Conservation (phyloP, 2,113 vertebrate genomes). For the Phocoena phocoena region DNA sequence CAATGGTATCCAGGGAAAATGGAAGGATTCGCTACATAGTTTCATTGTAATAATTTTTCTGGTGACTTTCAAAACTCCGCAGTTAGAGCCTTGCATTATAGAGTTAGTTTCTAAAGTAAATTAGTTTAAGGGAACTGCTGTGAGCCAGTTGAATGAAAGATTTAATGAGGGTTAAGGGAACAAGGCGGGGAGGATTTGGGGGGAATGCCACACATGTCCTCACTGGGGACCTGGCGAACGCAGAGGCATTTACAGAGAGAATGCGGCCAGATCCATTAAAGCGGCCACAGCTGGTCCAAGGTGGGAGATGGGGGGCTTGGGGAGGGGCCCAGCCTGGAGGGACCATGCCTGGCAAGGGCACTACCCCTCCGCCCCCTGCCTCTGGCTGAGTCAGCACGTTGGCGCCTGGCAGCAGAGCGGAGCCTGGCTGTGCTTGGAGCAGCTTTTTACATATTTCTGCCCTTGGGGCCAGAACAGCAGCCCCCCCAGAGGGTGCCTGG, state of each 20-base stretch:
- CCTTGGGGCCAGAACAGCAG: neutral
- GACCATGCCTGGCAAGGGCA: neutral
- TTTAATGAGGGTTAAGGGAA: neutral
- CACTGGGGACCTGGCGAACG: neutral
- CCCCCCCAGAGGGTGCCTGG: neutral
- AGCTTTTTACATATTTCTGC: neutral
- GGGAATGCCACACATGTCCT: neutral
- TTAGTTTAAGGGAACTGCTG: neutral
- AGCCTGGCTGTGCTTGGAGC: neutral
- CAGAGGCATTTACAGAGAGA: neutral
- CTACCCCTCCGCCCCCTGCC: accelerated
- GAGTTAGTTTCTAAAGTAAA: neutral
- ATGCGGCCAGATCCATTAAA: neutral
- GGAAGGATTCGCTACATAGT: neutral
- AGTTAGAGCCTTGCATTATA: neutral
- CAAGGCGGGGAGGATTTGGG: neutral
- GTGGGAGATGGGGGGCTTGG: neutral
- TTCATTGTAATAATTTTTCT: neutral
- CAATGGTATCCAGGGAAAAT: neutral
- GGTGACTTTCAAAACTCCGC: neutral
- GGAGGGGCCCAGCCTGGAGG: neutral
- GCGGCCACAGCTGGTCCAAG: neutral
- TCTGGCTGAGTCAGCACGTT: neutral
- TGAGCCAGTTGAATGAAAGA: neutral
- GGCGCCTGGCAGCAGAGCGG: neutral